phyloP scores from a whole-genome alignment of 2,888 invertebrate species.

The Dynastes hyllus region DNA sequence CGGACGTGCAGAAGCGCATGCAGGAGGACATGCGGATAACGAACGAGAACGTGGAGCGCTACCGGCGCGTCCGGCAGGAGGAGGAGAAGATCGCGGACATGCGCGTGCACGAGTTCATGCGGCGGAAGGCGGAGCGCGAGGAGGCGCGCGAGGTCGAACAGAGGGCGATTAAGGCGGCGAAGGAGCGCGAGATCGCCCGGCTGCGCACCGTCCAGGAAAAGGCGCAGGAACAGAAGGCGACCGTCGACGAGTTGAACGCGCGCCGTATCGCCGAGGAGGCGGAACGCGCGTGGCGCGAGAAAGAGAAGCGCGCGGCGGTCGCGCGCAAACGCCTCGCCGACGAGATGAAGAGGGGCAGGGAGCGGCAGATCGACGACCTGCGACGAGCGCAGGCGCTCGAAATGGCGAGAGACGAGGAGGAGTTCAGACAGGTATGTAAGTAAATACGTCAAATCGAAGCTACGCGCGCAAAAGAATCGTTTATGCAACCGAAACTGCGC shows the following conservation, averaged over 20 bases:
- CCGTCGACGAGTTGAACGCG: slow-evolving; percentile 73
- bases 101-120: slow-evolving; percentile 78
- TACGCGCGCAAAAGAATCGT: no score
- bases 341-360: slow-evolving; percentile 70
- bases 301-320: slow-evolving; percentile 77
- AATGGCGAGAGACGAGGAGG: slow-evolving; percentile 76
- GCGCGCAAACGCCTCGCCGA: slow-evolving; percentile 74
- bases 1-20: slow-evolving; percentile 73
- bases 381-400: slow-evolving; percentile 79
- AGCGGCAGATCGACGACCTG: slow-evolving; percentile 72
- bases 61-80: slow-evolving; percentile 77
- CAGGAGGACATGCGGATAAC: slow-evolving; percentile 77
- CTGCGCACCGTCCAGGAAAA: slow-evolving; percentile 73
- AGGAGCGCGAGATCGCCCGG: slow-evolving; percentile 77
- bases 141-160: slow-evolving; percentile 74
- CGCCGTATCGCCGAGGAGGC: slow-evolving; percentile 75
- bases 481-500: no score
- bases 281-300: slow-evolving; percentile 80
- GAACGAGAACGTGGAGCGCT: slow-evolving; percentile 77
- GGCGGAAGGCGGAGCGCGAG: slow-evolving; percentile 77
- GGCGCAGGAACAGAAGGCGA: slow-evolving; percentile 72
- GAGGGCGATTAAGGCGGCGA: slow-evolving; percentile 74
- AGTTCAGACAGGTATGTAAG: slow-evolving; percentile 64
- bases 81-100: slow-evolving; percentile 79
- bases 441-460: neutral